These are phyloP conservation scores for Leptopilina syphax DNA, from an alignment of 2,888 invertebrate genomes.

Conservation along the genomic window DNA sequence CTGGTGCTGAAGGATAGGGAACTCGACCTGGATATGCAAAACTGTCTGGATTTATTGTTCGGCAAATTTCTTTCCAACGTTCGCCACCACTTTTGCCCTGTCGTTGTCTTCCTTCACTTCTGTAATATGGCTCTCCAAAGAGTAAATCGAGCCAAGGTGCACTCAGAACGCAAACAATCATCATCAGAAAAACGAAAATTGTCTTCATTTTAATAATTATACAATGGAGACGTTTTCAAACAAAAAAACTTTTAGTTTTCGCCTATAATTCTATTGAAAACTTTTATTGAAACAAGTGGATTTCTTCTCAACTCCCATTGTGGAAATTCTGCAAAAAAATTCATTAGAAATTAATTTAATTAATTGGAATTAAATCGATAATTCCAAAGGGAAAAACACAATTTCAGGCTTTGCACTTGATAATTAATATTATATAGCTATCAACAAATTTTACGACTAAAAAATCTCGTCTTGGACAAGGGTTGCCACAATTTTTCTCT, in stretches of 20 bases:
- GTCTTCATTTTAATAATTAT: slow-evolving; percentile 46
- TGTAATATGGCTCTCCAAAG: slow-evolving; percentile 57
- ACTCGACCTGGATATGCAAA: slow-evolving; percentile 80
- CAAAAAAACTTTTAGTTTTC: background rate
- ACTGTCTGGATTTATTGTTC: slow-evolving; percentile 81
- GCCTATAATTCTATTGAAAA: background rate
- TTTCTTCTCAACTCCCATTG: no score
- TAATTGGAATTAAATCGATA: no score
- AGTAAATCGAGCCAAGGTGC: slow-evolving; percentile 69
- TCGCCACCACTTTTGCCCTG: slow-evolving; percentile 76
- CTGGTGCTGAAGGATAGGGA: slow-evolving; percentile 80
- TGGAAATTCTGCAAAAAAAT: no score
- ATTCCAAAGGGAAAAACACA: no score
- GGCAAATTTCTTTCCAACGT: slow-evolving; percentile 85
- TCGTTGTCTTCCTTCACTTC: slow-evolving; percentile 54
- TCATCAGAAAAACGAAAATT: slow-evolving; percentile 59
- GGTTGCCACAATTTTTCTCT: no score
- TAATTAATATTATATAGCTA: no score
- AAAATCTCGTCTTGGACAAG: no score
- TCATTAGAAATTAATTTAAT: no score
- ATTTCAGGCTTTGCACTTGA: no score
- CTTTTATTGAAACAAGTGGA: background rate
- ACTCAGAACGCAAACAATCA: slow-evolving; percentile 58
- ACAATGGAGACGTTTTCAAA: background rate
- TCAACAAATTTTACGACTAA: no score